These are phyloP conservation scores for Malurus melanocephalus DNA, from an alignment of 2,113 vertebrate species.

Conservation along the genomic window DNA sequence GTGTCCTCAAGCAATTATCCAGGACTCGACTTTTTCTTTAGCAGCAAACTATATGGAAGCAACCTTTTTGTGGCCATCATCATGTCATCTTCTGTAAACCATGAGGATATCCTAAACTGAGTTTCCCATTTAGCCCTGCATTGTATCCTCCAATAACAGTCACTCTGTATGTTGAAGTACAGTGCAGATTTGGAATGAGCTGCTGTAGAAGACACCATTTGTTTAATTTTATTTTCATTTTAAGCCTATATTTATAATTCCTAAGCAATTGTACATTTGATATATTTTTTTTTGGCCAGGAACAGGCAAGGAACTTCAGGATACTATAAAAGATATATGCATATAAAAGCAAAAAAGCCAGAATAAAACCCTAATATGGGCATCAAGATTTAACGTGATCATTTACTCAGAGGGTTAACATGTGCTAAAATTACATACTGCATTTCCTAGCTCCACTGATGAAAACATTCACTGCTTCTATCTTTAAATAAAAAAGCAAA, in stretches of 20 bases:
- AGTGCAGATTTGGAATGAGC: background rate
- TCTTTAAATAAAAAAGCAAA: conserved; percentile 71
- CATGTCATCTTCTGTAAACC: conserved; percentile 20
- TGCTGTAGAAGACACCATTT: background rate
- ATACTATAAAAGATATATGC: conserved; percentile 45
- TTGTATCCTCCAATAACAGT: background rate
- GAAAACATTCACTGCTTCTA: conserved; percentile 79
- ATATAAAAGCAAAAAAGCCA: conserved; percentile 57
- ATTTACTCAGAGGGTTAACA: conserved; percentile 78
- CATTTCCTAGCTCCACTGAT: conserved; percentile 71
- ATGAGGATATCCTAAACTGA: background rate
- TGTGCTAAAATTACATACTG: conserved; percentile 73
- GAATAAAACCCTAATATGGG: conserved; percentile 52
- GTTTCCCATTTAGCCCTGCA: background rate
- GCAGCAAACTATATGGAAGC: conserved; percentile 41
- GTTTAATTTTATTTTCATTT: conserved; percentile 17
- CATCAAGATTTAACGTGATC: conserved; percentile 34
- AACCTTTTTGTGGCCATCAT: conserved; percentile 52
- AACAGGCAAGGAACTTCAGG: conserved; percentile 31
- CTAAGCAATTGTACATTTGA: background rate
- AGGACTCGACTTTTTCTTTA: conserved; percentile 32
- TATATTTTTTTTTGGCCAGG: conserved; percentile 4
- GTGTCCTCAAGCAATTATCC: conserved; percentile 16
- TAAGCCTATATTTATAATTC: conserved; percentile 17
- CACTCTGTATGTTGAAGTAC: background rate